A percentile compares a stretch with the other conserved stretches of the same genome.
Conservation (phyloP, 2,888 invertebrate species). For the Chaetoderma sp. region DNA sequence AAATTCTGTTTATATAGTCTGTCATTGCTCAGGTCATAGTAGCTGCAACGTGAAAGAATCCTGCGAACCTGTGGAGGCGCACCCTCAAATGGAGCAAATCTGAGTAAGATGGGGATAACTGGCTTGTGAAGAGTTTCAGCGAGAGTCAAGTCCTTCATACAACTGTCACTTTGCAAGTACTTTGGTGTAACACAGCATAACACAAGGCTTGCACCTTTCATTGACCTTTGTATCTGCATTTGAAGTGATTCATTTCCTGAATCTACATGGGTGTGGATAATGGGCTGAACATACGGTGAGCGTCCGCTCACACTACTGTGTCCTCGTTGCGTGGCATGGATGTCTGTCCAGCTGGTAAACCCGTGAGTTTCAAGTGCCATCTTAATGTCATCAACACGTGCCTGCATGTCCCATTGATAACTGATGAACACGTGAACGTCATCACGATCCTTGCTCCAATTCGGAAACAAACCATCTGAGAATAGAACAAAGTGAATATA, state of each 20-base stretch:
- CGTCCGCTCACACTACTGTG: conserved; percentile 55
- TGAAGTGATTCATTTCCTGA: conserved; percentile 49
- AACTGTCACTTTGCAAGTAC: conserved; percentile 66
- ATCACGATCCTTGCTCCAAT: conserved; percentile 33
- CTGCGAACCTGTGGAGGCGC: conserved; percentile 58
- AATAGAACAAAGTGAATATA: conserved; percentile 7
- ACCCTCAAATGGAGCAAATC: conserved; percentile 63
- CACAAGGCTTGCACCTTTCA: conserved; percentile 59
- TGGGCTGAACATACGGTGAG: conserved; percentile 36
- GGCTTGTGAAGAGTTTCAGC: conserved; percentile 64
- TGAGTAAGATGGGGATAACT: conserved; percentile 60
- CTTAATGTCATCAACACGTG: conserved; percentile 61
- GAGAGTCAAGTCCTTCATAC: conserved; percentile 62
- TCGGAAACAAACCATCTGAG: conserved; percentile 43
- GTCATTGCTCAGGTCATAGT: conserved; percentile 64
- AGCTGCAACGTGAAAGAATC: conserved; percentile 51
- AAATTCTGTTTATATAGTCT: conserved; percentile 62
- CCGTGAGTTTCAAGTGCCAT: conserved; percentile 53
- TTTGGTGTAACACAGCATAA: conserved; percentile 65
- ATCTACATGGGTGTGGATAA: conserved; percentile 36
- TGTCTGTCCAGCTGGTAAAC: conserved; percentile 63
- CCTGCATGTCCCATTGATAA: conserved; percentile 68
- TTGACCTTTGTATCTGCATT: conserved; percentile 60
- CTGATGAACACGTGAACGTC: conserved; percentile 61
- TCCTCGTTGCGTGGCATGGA: conserved; percentile 52